Conservation (phyloP, 2,113 vertebrate species). For the Corydoras maculifer region DNA sequence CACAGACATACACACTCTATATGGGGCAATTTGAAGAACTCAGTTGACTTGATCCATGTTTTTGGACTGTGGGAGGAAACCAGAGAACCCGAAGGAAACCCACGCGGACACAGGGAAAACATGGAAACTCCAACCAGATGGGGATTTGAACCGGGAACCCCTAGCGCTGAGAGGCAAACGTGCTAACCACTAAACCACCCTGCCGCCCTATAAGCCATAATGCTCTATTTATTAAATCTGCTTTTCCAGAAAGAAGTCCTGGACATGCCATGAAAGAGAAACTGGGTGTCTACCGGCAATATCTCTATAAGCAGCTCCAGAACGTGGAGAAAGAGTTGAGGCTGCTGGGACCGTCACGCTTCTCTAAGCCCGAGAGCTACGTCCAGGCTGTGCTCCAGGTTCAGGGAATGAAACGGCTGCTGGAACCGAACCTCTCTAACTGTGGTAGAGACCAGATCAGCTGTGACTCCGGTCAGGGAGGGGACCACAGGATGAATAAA, state of each 20-base stretch:
- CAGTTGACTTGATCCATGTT: too few relatives aligned
- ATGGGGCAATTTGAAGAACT: too few relatives aligned
- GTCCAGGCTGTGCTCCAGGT: constrained; percentile 74
- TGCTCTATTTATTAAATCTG: not conserved
- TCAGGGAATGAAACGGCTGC: constrained; percentile 72
- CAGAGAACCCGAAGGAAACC: too few relatives aligned
- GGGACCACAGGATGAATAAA: constrained; percentile 41
- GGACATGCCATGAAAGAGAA: constrained; percentile 31
- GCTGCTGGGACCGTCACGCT: constrained; percentile 70
- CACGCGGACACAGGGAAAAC: too few relatives aligned
- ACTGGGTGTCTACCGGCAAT: constrained; percentile 57
- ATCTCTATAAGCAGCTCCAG: constrained; percentile 78
- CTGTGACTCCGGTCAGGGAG: constrained; percentile 50
- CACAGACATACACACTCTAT: too few relatives aligned
- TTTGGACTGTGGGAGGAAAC: too few relatives aligned
- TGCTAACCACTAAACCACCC: too few relatives aligned
- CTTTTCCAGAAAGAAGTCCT: constrained; percentile 51
- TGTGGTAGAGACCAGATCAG: constrained; percentile 49
- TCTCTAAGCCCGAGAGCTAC: constrained; percentile 68
- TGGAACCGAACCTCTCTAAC: constrained; percentile 56
- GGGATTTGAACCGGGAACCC: too few relatives aligned
- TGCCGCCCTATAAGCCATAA: not conserved
- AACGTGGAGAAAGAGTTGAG: constrained; percentile 74
- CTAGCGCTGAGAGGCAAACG: too few relatives aligned
- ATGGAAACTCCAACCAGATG: too few relatives aligned